phyloP scores from a whole-genome alignment of 1,140 invertebrate species.

The Oedothorax gibbosus region DNA sequence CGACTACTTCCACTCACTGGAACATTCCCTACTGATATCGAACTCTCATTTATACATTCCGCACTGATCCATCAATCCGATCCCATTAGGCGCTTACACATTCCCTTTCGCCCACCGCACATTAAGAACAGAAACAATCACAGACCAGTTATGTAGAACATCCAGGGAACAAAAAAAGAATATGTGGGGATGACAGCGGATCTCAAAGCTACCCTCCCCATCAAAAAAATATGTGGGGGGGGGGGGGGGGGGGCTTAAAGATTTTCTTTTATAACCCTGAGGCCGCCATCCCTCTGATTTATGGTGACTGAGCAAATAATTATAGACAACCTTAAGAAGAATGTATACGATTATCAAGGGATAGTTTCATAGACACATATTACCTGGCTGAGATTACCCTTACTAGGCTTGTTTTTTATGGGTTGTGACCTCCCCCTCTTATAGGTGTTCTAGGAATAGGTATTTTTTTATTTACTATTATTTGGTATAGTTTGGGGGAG shows the following conservation, averaged over 20 bases:
- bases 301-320: constrained; percentile 58
- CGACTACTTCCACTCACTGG: no score
- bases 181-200: constrained; percentile 35
- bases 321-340: constrained; percentile 34
- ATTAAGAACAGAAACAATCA: no score
- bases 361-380: constrained; percentile 47
- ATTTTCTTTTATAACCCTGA: not conserved
- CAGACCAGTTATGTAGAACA: constrained; percentile 6
- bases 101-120: no score
- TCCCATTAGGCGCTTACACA: no score
- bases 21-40: no score
- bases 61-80: no score
- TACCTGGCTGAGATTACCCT: constrained; percentile 20
- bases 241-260: no score
- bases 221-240: not conserved
- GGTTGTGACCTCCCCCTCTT: not conserved
- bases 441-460: not conserved
- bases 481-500: no score
- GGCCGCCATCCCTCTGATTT: constrained; percentile 39
- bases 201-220: not conserved
- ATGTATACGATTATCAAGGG: constrained; percentile 31
- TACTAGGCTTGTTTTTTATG: not conserved
- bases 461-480: no score
- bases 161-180: constrained; percentile 2
- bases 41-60: no score